Evolutionary conservation across 1,140 invertebrate genomes (phyloP), one percentile per base, ranked within the genome.

Genomic region (Agraylea sexmaculata): DNA sequence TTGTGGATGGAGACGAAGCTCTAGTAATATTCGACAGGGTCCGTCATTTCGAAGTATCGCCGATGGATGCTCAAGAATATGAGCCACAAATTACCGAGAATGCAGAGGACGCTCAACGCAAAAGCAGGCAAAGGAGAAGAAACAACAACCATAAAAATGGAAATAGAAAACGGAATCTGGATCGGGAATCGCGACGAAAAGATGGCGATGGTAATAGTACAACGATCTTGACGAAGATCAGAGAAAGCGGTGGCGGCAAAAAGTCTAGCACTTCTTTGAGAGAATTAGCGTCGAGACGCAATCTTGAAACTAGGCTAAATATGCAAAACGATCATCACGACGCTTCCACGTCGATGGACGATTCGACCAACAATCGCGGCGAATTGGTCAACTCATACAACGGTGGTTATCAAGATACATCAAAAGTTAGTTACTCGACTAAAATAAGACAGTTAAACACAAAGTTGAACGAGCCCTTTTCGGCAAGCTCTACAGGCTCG

Each of bases 401-500:
- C 33, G 50, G 8, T 27, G 46, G 15, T 49, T 43, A 23, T 43
- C 52, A 16, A 49, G 54, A 22, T 37, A 52, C 2, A 46, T 53
- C 18, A 56, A 60, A 35, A 45, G 55, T 40, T 52, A 57, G 16
- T 28, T 67, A 41, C 22, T 35, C 30, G 0, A 57, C 56, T 29
- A 62, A 59, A 37, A 47, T 65, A 18, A 37, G 51, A 5, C 47
- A 57, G 35, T 32, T 59, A 21, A 58, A 52, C 38, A 51, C 41
- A 7, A 54, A 49, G 56, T 45, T 66, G 56, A 64, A 62, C 33
- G 60, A 64, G 31, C 65, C 64, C n/a, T 55, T 60, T 40, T 62
- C 58, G 1, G 51, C 55, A 0, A 52, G 60, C 11, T 43, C 54
- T 0, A 43, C 53, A 1, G 60, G 58, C 21, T 54, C 58, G 33